Percentiles rank a stretch among this genome's conserved stretches.
phyloP scores from a whole-genome alignment of 2,797 vertebrate genomes.

The Onychomys arenicola region DNA sequence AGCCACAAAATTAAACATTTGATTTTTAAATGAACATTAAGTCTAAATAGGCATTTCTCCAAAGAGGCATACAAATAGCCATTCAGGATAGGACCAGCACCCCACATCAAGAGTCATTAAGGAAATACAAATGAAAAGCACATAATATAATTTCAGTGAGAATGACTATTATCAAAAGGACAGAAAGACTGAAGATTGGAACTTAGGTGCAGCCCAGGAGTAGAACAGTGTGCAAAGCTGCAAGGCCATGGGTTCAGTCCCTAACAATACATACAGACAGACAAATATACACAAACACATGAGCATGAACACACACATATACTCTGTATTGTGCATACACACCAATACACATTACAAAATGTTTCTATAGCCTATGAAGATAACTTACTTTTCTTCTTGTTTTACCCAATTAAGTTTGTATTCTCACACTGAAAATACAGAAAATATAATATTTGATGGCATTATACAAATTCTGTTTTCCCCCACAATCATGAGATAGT shows the following conservation, averaged over 20 bases:
- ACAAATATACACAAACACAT: background rate
- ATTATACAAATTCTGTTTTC: background rate
- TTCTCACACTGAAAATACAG: background rate
- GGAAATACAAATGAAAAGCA: background rate
- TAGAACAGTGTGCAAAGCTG: background rate
- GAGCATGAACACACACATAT: background rate
- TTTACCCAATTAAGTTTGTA: background rate
- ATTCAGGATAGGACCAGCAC: background rate
- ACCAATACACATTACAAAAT: background rate
- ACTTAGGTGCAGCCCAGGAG: too few relatives aligned
- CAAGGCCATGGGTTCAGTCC: background rate
- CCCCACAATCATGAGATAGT: background rate
- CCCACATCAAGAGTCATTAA: background rate
- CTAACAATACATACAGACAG: background rate
- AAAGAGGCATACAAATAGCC: too few relatives aligned
- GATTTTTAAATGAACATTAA: background rate
- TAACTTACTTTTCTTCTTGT: background rate
- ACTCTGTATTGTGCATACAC: background rate
- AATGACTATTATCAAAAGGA: background rate
- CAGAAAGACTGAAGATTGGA: background rate
- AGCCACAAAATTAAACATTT: background rate
- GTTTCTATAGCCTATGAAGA: background rate
- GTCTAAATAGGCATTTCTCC: background rate
- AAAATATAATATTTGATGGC: background rate
- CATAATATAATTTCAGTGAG: background rate